Base-by-base conservation (phyloP, 2,113 vertebrate genomes). In the Argyrosomus japonicus region DNA sequence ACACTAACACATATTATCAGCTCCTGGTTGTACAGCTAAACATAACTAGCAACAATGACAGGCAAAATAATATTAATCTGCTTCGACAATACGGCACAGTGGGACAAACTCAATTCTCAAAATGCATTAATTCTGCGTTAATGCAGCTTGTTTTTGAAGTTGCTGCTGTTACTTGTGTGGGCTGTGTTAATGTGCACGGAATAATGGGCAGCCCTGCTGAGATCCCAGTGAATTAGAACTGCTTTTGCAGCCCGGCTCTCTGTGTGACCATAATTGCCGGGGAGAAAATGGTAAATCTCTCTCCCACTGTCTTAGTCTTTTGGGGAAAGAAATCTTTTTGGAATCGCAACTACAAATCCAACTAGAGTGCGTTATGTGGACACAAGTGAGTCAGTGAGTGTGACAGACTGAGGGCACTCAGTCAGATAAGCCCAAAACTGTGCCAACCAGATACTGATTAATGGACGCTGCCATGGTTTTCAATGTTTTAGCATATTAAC, bases 81-180 rank as follows among this genome's bases (percentile, higher is more conserved):
- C 65, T 87, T 67, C 61, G 68, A 78, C 53, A 78, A 54, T 45
- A 65, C 15, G 68, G 54, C 83, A 77, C 72, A 74, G 79, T 72
- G 67, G 57, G 81, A 83, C 71, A 64, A 57, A 73, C 85, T 87
- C 77, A 65, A 72, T 84, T 82, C 88, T 61, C 57, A 79, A 79
- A 78, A 79, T 48, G 45, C 72, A 86, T 84, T 82, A 77, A 85
- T 83, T 77, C 75, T 36, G 70, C 84, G 47, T 90, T 84, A 85
- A 90, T 86, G 74, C 69, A 77, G 69, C 71, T 81, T 83, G 73
- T 85, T 91, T 92, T 81, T 83, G 51, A 89, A 78, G 54, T 58
- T 23, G 29, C 85, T 78, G 83, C 67, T 32, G 63, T 80, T 65
- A 81, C 71, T 60, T 32, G 69, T 80, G 81, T 82, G 83, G 76